Evolutionary conservation across 2,888 invertebrate species (phyloP).

Genomic region (Netelia virgata): DNA sequence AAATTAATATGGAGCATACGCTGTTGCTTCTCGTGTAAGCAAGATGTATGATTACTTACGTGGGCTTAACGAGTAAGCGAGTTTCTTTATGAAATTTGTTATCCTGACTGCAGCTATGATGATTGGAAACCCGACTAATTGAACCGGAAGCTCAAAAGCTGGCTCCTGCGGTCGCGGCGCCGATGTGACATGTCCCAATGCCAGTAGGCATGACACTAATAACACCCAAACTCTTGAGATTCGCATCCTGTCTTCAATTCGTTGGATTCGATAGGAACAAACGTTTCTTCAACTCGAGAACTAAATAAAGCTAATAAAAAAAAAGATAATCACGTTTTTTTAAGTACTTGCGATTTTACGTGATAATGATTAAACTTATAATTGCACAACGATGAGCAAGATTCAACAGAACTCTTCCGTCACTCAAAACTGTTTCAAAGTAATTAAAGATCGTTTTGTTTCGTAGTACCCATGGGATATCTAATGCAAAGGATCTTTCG

Average conservation of each 20-base stretch:
- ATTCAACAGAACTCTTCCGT: too few relatives aligned
- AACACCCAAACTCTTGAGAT: conserved; percentile 75
- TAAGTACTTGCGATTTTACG: too few relatives aligned
- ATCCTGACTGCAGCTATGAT: conserved; percentile 92
- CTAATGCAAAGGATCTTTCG: neutral
- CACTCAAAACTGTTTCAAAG: neutral
- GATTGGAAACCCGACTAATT: conserved; percentile 93
- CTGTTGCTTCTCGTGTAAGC: neutral
- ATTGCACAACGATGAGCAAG: too few relatives aligned
- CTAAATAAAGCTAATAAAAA: too few relatives aligned
- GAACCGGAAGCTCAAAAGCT: conserved; percentile 92
- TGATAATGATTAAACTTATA: too few relatives aligned
- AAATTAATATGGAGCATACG: conserved; percentile 1
- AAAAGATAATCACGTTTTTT: too few relatives aligned
- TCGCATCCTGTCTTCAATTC: conserved; percentile 75
- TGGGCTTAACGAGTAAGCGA: conserved; percentile 93
- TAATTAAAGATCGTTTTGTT: neutral
- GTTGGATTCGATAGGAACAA: neutral
- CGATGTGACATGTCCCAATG: conserved; percentile 77
- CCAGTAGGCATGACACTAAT: conserved; percentile 76
- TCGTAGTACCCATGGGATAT: neutral
- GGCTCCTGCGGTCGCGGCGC: conserved; percentile 85
- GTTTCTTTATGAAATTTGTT: conserved; percentile 93
- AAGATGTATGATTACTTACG: conserved; percentile 86
- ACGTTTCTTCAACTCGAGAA: conserved; percentile 4